Evolutionary conservation across 2,888 invertebrate genomes (phyloP).

Genomic region (Caenorhabditis drosophilae): DNA sequence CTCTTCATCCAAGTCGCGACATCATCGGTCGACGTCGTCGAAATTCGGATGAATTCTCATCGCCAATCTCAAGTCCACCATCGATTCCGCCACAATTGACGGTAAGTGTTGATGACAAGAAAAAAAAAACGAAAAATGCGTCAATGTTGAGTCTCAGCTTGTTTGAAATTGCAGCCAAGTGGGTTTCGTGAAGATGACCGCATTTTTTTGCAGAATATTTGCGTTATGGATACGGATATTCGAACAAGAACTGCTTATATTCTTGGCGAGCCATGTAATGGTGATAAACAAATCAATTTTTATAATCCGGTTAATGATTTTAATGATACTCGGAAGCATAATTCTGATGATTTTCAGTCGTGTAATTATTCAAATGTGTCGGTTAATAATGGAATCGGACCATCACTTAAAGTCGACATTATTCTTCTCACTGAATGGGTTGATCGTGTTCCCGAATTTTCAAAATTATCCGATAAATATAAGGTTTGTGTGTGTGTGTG

Average conservation of each 20-base stretch:
- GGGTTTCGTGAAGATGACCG: slow-evolving; percentile 25
- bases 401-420: slow-evolving; percentile 33
- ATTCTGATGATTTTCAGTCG: slow-evolving; percentile 8
- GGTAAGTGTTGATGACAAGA: slow-evolving; percentile 5
- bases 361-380: slow-evolving; percentile 23
- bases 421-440: slow-evolving; percentile 39
- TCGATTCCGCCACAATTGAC: slow-evolving; percentile 20
- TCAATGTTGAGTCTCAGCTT: too few species aligned
- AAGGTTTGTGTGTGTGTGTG: too few species aligned
- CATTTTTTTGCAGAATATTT: slow-evolving; percentile 31
- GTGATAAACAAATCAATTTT: slow-evolving; percentile 23
- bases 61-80: slow-evolving; percentile 31
- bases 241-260: slow-evolving; percentile 29
- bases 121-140: background rate
- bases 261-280: slow-evolving; percentile 19
- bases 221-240: slow-evolving; percentile 33
- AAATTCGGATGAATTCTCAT: slow-evolving; percentile 25
- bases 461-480: slow-evolving; percentile 15
- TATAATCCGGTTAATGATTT: slow-evolving; percentile 31
- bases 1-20: slow-evolving; percentile 48
- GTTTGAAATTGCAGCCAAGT: too few species aligned
- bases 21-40: slow-evolving; percentile 43
- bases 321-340: background rate
- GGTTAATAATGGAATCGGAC: slow-evolving; percentile 33
- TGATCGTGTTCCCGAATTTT: slow-evolving; percentile 24